Base-by-base conservation (phyloP, 2,113 vertebrate species). In the Rhinichthys klamathensis region DNA sequence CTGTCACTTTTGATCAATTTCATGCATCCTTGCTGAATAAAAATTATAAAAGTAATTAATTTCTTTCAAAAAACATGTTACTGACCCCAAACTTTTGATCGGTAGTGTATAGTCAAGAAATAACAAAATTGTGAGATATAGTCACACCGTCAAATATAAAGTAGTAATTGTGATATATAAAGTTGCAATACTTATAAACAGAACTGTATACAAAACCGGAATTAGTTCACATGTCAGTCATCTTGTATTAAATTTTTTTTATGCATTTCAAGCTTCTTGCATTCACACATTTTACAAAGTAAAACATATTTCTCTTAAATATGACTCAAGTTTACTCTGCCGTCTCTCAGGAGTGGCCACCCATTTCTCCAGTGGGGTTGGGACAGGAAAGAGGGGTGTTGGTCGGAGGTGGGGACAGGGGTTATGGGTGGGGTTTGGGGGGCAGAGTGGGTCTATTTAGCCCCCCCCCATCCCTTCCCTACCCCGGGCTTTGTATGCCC, bases 361-460 rank as follows among this genome's bases (percentile, higher is more conserved):
- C 49, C 23, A 76, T 41, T 72, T 63, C 56, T 35, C 18, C 5
- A 41, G 30, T 72, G 49, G 32, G 54, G 12, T 32, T n/a, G 76
- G 51, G 4, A 41, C 18, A 16, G 58, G 61, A 79, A 27, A 32
- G 84, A 73, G 77, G 84, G 32, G 16, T 83, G 67, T 70, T 84
- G 38, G 60, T 77, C 80, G 16, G 84, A 21, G 75, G 54, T 44
- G 27, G 35, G 65, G 56, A 78, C 38, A 69, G 65, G 60, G 76
- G 82, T 80, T 80, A 75, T 93, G 90, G 91, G 89, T 90, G 84
- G 84, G 91, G 88, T 92, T 92, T 83, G 91, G 89, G 91, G 90
- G 92, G 87, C 90, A 92, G 92, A 94, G 90, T 92, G 87, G 92
- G 89, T 93, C 93, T 92, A 91, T 94, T 94, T 93, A 93, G 93